A percentile compares a stretch with the other conserved stretches of the same genome.
Conservation (phyloP, 2,888 invertebrate species). For the Agrochola macilenta region DNA sequence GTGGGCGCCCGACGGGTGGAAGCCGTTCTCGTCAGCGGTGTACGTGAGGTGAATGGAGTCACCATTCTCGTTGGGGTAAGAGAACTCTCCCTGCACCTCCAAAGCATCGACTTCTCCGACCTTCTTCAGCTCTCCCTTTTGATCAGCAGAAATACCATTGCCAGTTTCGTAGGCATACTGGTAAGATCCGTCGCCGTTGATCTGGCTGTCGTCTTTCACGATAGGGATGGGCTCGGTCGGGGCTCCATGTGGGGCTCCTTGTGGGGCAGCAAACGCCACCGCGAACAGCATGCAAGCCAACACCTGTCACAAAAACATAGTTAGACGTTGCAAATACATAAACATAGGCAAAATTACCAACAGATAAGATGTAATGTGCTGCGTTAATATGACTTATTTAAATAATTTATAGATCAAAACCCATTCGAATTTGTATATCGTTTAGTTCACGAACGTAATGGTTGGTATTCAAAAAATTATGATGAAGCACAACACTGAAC, state of each 20-base stretch:
- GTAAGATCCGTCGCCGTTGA: conserved; percentile 92
- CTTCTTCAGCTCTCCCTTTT: conserved; percentile 91
- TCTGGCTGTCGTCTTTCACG: conserved; percentile 90
- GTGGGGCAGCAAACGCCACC: conserved; percentile 83
- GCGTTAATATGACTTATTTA: conserved; percentile 42
- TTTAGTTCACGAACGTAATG: conserved; percentile 25
- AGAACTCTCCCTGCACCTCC: conserved; percentile 92
- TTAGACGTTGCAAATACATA: conserved; percentile 27
- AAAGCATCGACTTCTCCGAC: conserved; percentile 89
- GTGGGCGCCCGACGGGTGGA: conserved; percentile 92
- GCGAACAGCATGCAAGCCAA: conserved; percentile 81
- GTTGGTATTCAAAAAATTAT: conserved; percentile 16
- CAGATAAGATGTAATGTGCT: conserved; percentile 15
- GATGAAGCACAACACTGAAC: conserved; percentile 35
- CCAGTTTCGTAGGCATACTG: conserved; percentile 92
- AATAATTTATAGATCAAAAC: conserved; percentile 61
- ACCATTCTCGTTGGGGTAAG: conserved; percentile 92
- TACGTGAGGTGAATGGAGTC: conserved; percentile 91
- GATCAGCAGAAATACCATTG: conserved; percentile 92
- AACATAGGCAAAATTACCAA: not conserved
- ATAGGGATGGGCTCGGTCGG: conserved; percentile 88
- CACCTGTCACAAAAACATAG: conserved; percentile 75
- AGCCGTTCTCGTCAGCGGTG: conserved; percentile 93
- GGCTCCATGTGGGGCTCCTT: conserved; percentile 78
- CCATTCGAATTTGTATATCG: conserved; percentile 18